A percentile compares a stretch with the other conserved stretches of the same genome.
phyloP scores from a whole-genome alignment of 2,113 vertebrate species.

The Noturus placidus region DNA sequence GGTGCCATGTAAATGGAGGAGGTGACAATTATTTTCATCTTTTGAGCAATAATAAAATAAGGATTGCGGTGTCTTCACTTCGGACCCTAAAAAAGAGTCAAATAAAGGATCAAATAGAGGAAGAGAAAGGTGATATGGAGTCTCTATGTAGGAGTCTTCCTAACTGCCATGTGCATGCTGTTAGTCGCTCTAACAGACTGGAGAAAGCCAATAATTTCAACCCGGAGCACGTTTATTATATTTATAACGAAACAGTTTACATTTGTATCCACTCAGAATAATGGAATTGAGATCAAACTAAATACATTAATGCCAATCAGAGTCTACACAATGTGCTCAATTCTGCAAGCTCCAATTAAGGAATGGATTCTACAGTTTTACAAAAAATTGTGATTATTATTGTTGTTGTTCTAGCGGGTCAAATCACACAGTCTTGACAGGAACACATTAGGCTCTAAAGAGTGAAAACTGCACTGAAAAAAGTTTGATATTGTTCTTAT shows the following conservation, averaged over 20 bases:
- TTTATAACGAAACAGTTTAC: constrained; percentile 67
- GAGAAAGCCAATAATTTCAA: constrained; percentile 74
- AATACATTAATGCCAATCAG: neutral
- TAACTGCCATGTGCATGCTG: constrained; percentile 69
- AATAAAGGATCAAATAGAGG: constrained; percentile 70
- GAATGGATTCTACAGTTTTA: neutral
- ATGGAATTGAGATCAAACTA: neutral
- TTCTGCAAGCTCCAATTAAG: neutral
- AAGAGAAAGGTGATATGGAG: constrained; percentile 68
- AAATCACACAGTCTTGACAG: neutral
- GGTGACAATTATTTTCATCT: constrained; percentile 72
- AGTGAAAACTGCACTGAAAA: neutral
- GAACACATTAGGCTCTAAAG: no score
- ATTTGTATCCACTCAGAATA: constrained; percentile 74
- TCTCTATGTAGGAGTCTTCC: constrained; percentile 63
- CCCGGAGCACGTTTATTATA: constrained; percentile 70
- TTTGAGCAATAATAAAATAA: constrained; percentile 68
- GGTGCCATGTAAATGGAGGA: constrained; percentile 65
- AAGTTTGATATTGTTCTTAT: neutral
- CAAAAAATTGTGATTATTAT: neutral
- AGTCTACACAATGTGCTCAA: neutral
- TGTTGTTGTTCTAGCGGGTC: neutral
- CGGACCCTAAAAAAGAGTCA: constrained; percentile 66
- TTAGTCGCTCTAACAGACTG: constrained; percentile 73
- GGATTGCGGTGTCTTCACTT: constrained; percentile 73